Evolutionary conservation across 2,113 vertebrate genomes (phyloP), one percentile per base, ranked within the genome.

Genomic region (Gobio gobio): DNA sequence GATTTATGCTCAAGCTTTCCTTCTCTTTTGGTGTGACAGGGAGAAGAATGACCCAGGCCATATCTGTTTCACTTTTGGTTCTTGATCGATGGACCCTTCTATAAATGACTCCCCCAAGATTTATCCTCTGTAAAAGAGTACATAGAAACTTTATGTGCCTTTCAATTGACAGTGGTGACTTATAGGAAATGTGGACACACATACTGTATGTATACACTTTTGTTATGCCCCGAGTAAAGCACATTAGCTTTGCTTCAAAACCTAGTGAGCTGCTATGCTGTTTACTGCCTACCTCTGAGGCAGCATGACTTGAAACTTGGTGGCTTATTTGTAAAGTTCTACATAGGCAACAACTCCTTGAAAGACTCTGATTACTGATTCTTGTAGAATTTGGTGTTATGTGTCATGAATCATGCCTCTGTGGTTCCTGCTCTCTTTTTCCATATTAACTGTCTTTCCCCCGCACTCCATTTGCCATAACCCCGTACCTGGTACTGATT

Each of bases 21-120:
- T 84, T 70, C 82, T 92, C 89, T 93, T 86, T 91, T 86, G 87
- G 56, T 70, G 81, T 92, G 91, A 93, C 88, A 94, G 91, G 85
- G 45, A 94, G 92, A 95, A 90, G 91, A 93, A 94, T 92, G 0
- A 85, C 86, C 92, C 91, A 66, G 85, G 63, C 87, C 89, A 70
- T 94, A 93, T 91, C 61, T 59, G 88, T 78, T 91, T 92, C 89
- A 90, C 86, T 91, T 95, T 95, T 92, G 89, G 82, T 82, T 74
- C 64, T 90, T 96, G 93, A 94, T 93, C 82, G 90, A 94, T 94
- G 84, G 87, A 90, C 87, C 90, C 89, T 77, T 95, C 89, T 79
- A 88, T 40, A 64, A n/a, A 59, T 89, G 89, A 88, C 63, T 94
- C 90, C 92, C 92, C 88, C 83, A 89, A 87, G 76, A 49, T 94